These are phyloP conservation scores for Calypte anna DNA, from an alignment of 2,113 vertebrate species.

Conservation along the genomic window DNA sequence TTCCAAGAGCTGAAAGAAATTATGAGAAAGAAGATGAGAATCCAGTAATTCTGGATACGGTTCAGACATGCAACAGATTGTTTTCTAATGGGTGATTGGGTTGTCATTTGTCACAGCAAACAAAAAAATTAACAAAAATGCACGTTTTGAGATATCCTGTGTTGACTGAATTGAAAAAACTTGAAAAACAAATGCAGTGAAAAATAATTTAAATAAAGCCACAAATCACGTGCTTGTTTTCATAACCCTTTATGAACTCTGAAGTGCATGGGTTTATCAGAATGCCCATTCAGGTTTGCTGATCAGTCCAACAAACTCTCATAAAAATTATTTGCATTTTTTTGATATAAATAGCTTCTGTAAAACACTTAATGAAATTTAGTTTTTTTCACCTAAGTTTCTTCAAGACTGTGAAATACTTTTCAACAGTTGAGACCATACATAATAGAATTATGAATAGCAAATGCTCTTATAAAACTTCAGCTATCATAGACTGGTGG, in stretches of 20 bases:
- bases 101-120: neutral
- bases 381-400: neutral
- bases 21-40: neutral
- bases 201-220: neutral
- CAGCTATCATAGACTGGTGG: neutral
- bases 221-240: neutral
- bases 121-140: neutral
- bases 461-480: constrained; percentile 7
- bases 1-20: constrained; percentile 74
- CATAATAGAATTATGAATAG: neutral
- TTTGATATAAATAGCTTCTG: neutral
- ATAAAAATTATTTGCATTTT: neutral
- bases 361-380: neutral
- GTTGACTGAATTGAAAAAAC: neutral
- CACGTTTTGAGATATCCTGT: neutral
- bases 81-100: neutral
- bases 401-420: neutral
- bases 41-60: neutral
- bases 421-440: neutral
- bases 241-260: neutral
- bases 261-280: neutral
- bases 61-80: neutral
- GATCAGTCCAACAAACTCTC: neutral
- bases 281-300: neutral
- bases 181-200: neutral